These are phyloP conservation scores for Homarus americanus DNA, from an alignment of 1,140 invertebrate genomes.

Conservation along the genomic window DNA sequence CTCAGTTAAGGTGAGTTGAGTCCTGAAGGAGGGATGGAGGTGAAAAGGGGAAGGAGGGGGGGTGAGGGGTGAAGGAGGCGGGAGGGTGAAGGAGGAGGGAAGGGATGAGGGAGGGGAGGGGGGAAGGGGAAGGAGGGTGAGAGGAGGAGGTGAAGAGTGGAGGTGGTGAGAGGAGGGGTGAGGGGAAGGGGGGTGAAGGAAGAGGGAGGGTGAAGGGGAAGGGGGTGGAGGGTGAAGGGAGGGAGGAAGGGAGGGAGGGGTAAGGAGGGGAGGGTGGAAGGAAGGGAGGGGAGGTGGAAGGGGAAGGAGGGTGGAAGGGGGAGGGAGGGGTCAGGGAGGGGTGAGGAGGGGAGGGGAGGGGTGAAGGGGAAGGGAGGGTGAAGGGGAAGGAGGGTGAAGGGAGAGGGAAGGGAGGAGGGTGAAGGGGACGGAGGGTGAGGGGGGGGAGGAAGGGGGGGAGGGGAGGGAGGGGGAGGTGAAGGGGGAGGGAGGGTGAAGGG, in stretches of 20 bases:
- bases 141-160: background rate
- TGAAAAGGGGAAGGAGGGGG: no score
- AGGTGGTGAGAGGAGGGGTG: background rate
- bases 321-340: no score
- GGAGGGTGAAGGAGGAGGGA: background rate
- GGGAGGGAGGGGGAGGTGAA: background rate
- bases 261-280: no score
- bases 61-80: background rate
- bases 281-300: no score
- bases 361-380: no score
- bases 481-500: slow-evolving; percentile 5
- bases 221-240: background rate
- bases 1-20: no score
- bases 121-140: background rate
- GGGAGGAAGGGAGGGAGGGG: no score
- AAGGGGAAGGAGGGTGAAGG: no score
- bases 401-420: background rate
- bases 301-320: no score
- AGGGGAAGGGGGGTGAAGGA: background rate
- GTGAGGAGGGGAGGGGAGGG: no score
- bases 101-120: background rate
- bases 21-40: no score
- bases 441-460: background rate
- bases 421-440: background rate
- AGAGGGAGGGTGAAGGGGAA: no score